Conservation (phyloP, 2,797 vertebrate genomes). For the Falco cherrug region DNA sequence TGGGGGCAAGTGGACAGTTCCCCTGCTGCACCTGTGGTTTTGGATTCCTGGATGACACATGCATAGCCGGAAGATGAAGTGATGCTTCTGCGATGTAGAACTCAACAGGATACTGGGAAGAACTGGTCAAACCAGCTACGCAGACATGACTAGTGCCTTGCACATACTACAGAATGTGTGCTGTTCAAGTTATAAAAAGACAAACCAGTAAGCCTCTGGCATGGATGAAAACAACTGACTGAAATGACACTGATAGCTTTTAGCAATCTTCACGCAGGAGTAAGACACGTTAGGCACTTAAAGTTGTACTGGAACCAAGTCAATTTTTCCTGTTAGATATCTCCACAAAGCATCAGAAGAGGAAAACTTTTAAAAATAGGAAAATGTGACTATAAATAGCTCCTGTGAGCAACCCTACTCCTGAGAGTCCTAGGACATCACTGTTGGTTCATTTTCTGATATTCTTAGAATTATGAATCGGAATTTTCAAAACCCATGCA, state of each 20-base stretch:
- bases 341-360: neutral
- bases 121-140: conserved; percentile 39
- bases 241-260: neutral
- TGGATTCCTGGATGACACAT: conserved; percentile 22
- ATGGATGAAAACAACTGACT: neutral
- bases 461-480: neutral
- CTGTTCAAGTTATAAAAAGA: neutral
- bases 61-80: neutral
- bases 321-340: neutral
- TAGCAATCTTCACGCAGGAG: neutral
- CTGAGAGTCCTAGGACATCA: neutral
- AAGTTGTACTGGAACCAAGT: neutral
- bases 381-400: neutral
- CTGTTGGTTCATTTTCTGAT: neutral
- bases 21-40: neutral
- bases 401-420: neutral
- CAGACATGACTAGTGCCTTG: neutral
- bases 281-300: neutral
- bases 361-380: neutral
- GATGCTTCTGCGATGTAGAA: neutral
- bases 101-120: conserved; percentile 12
- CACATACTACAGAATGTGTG: neutral
- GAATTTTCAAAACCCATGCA: neutral
- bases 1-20: neutral
- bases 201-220: neutral